phyloP scores from a whole-genome alignment of 2,113 vertebrate species.

The Ovibos moschatus region DNA sequence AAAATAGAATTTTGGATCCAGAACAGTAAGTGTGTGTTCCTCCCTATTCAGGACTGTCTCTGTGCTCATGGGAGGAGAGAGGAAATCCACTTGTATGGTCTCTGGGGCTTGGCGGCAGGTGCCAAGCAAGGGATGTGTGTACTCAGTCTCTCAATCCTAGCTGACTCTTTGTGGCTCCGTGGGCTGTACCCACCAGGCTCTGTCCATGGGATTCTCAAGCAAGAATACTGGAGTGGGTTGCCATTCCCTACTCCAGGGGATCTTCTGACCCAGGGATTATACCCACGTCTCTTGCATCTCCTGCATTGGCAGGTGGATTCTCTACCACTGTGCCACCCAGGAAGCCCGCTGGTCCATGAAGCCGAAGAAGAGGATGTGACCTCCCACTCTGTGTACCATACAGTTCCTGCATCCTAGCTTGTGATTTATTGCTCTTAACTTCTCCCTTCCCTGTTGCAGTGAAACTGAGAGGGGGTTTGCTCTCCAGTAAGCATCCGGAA shows the following conservation, averaged over 20 bases:
- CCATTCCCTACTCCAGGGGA: background rate
- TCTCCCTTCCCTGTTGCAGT: background rate
- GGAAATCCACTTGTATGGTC: background rate
- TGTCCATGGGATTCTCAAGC: background rate
- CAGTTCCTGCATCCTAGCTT: background rate
- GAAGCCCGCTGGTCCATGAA: background rate
- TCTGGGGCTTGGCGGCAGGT: background rate
- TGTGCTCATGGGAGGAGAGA: background rate
- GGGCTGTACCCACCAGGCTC: background rate
- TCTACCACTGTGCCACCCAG: background rate
- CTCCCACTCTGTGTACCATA: background rate
- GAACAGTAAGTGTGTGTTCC: background rate
- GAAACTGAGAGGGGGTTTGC: background rate
- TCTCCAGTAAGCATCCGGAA: background rate
- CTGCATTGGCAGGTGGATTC: background rate
- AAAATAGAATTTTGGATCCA: background rate
- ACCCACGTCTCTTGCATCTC: background rate
- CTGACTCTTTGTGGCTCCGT: background rate
- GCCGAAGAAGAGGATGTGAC: accelerated
- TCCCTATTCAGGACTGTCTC: background rate
- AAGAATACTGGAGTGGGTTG: background rate
- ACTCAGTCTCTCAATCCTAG: background rate
- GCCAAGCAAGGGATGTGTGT: background rate
- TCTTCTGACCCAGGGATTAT: background rate
- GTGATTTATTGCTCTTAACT: background rate